Conservation (phyloP, 2,113 vertebrate species). For the Antigone vipio region DNA sequence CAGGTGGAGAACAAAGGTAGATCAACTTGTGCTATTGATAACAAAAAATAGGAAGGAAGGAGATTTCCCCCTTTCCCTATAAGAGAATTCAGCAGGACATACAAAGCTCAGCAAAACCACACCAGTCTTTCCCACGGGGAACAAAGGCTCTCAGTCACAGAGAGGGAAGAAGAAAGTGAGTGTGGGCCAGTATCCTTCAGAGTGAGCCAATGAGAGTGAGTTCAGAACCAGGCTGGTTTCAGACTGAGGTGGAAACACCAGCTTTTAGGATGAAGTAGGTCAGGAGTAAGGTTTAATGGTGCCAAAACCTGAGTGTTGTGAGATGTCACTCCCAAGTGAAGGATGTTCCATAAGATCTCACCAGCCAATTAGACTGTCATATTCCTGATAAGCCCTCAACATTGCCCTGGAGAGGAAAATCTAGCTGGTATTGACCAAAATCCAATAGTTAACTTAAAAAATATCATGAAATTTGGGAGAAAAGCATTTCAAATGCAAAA, state of each 20-base stretch:
- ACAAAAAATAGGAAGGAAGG: constrained; percentile 51
- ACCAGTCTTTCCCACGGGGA: constrained; percentile 17
- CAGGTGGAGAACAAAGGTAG: constrained; percentile 41
- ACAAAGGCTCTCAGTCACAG: neutral
- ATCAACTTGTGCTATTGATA: neutral
- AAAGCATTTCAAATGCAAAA: neutral
- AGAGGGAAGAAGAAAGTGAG: neutral
- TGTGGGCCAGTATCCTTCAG: neutral
- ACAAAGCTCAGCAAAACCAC: neutral
- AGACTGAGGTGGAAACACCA: neutral
- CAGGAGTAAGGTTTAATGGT: neutral
- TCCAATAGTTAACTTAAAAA: neutral
- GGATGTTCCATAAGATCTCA: neutral
- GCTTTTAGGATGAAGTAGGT: neutral
- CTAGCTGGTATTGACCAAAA: neutral
- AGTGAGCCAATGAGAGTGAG: neutral
- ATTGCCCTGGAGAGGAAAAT: neutral
- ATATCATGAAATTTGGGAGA: neutral
- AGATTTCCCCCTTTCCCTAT: neutral
- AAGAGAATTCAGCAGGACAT: neutral
- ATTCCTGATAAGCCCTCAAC: neutral
- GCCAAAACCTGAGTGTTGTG: neutral
- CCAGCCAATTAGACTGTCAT: neutral
- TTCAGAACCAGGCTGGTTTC: neutral
- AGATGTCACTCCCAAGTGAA: neutral